phyloP scores from a whole-genome alignment of 37 sponge, comb jelly and placozoan genomes.

The Bolinopsis microptera region DNA sequence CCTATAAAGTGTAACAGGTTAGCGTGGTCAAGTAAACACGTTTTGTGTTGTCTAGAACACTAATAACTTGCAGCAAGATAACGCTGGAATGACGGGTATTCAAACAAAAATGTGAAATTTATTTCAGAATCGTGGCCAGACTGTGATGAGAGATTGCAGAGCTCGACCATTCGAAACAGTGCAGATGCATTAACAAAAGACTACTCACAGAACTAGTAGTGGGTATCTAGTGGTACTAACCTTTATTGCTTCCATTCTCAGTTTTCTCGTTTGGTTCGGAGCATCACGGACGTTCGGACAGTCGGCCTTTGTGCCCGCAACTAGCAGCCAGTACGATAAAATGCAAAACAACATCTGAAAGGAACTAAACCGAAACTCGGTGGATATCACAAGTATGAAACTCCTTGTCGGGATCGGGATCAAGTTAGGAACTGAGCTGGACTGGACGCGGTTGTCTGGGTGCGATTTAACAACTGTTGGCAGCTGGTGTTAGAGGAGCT shows the following conservation, averaged over 20 bases:
- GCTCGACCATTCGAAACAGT: not conserved
- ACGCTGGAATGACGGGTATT: not conserved
- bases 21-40: not conserved
- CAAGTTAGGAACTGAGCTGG: not conserved
- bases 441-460: not conserved
- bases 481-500: not conserved
- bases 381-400: not conserved
- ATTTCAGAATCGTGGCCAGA: not conserved
- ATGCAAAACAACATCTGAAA: not conserved
- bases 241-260: not conserved
- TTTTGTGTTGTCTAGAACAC: not conserved
- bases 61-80: not conserved
- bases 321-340: not conserved
- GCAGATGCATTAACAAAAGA: not conserved
- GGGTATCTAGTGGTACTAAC: not conserved
- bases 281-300: not conserved
- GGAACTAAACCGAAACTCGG: not conserved
- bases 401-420: not conserved
- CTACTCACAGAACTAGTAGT: not conserved
- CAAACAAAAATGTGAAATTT: not conserved
- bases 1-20: not conserved
- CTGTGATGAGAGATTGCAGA: not conserved
- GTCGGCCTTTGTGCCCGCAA: not conserved
- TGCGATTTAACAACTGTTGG: not conserved
- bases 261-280: not conserved